Evolutionary conservation across 2,888 invertebrate species (phyloP), one percentile per base, ranked within the genome.

Genomic region (Alitta virens): DNA sequence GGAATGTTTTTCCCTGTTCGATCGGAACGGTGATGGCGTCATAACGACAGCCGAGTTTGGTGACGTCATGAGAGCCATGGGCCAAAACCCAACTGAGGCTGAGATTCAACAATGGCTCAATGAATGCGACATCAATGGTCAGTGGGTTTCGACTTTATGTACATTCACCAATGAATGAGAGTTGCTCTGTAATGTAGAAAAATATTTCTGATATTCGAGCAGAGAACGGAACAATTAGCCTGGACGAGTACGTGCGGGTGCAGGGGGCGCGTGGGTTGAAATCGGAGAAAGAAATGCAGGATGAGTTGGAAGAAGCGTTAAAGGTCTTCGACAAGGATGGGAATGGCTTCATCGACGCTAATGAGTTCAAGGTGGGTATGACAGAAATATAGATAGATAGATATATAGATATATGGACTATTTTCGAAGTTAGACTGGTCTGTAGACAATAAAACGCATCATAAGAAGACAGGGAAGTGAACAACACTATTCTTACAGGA

Each of bases 241-340:
- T 60, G 25, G 62, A 64, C 12, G 68, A 68, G 62, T 68, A 55
- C 40, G 25, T 67, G 52, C 50, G 63, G n/a, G 51, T 64, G 46
- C 16, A 64, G 12, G 64, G 64, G 18, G n/a, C 12, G 1, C 40
- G 60, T 21, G 69, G 68, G 9, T 33, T 68, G 49, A 62, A 63
- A 50, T 46, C 53, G 0, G 63, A 66, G 18, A 33, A 42, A 1
- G 69, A 68, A 24, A 57, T 69, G 58, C 53, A 42, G 14, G 60
- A 60, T 33, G 63, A 66, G 24, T 57, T 69, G 33, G 68, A 68
- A 46, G 64, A 69, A 62, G 68, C 71, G 2, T 68, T 74, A 60
- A 63, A 54, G 52, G 63, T 68, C 42, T 66, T 74, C 42, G 74
- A 74, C 59, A 63, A 62, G n/a, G 63, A 66, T 2, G 67, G 62